These are phyloP conservation scores for Piscicola geometra DNA, from an alignment of 2,888 invertebrate genomes.

Conservation along the genomic window DNA sequence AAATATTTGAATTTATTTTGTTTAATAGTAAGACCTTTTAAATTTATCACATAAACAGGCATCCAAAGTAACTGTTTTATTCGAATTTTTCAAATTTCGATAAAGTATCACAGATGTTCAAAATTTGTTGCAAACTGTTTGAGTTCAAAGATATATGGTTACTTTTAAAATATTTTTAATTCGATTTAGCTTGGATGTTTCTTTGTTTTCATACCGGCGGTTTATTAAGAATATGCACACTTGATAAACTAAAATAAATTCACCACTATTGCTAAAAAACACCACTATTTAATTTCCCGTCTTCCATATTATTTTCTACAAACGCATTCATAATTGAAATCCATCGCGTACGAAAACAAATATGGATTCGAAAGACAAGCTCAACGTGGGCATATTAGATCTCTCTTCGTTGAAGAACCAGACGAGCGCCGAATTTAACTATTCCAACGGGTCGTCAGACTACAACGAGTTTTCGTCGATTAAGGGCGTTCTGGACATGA, in stretches of 20 bases:
- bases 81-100: conserved; percentile 33
- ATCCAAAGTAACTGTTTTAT: conserved; percentile 35
- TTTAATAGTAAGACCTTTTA: conserved; percentile 11
- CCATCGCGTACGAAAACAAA: not conserved
- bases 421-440: not conserved
- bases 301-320: no score
- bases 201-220: conserved; percentile 16
- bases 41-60: conserved; percentile 37
- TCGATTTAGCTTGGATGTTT: conserved; percentile 16
- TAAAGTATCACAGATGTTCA: not conserved
- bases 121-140: not conserved
- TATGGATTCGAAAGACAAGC: conserved; percentile 24
- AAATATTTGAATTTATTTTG: not conserved
- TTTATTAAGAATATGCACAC: conserved; percentile 11
- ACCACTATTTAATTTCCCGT: not conserved
- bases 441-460: conserved; percentile 4
- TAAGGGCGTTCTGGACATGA: conserved; percentile 29
- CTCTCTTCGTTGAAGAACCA: conserved; percentile 12
- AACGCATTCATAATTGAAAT: no score
- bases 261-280: not conserved
- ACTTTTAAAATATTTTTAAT: conserved; percentile 5
- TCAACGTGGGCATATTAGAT: conserved; percentile 19
- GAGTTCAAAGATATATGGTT: not conserved
- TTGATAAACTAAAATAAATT: not conserved
- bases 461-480: conserved; percentile 17